Evolutionary conservation across 2,888 invertebrate genomes (phyloP).

Genomic region (Platypus cylindrus): DNA sequence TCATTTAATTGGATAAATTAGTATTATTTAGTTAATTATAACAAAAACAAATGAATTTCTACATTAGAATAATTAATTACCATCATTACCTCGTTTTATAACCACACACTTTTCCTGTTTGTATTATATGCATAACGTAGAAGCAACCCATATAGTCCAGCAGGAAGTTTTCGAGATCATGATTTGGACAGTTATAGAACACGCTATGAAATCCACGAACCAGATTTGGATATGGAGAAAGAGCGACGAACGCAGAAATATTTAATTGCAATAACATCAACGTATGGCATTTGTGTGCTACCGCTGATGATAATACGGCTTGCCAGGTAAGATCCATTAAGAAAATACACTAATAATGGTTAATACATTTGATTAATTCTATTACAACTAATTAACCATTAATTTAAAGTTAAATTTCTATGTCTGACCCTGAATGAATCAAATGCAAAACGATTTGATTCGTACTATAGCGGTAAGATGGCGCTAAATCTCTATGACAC

Average conservation of each 20-base stretch:
- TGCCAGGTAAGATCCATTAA: slow-evolving; percentile 32
- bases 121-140: too few relatives aligned
- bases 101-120: too few relatives aligned
- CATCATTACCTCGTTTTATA: too few relatives aligned
- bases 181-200: slow-evolving; percentile 25
- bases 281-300: slow-evolving; percentile 52
- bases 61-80: too few relatives aligned
- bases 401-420: too few relatives aligned
- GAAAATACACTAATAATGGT: neutral
- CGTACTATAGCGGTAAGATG: too few relatives aligned
- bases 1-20: too few relatives aligned
- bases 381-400: neutral
- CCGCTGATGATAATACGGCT: slow-evolving; percentile 50
- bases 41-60: too few relatives aligned
- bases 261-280: slow-evolving; percentile 50
- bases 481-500: too few relatives aligned
- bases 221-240: slow-evolving; percentile 43
- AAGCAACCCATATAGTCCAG: slow-evolving; percentile 27
- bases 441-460: too few relatives aligned
- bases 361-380: neutral
- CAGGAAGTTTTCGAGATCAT: slow-evolving; percentile 13
- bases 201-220: slow-evolving; percentile 40
- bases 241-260: slow-evolving; percentile 57
- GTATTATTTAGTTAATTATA: too few relatives aligned
- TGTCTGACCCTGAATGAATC: too few relatives aligned